Evolutionary conservation across 2,888 invertebrate species (phyloP).

Genomic region (Diaphora mendica): DNA sequence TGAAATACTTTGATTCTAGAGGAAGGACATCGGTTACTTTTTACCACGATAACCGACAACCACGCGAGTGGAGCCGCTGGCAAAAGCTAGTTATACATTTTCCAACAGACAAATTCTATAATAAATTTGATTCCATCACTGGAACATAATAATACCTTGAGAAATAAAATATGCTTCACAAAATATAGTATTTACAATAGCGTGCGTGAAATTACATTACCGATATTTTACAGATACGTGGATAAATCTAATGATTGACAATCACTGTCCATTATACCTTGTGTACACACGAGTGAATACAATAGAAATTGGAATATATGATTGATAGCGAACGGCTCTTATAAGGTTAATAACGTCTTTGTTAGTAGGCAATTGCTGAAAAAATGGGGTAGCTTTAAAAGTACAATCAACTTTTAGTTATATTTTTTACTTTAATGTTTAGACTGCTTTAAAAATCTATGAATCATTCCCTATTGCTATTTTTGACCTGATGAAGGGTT

Average conservation of each 20-base stretch:
- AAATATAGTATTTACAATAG: background rate
- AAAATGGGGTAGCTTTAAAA: background rate
- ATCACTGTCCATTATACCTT: slow-evolving; percentile 38
- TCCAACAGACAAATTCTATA: background rate
- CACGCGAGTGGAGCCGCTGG: too few relatives aligned
- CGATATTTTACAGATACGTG: slow-evolving; percentile 50
- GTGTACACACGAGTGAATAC: slow-evolving; percentile 11
- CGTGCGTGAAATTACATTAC: slow-evolving; percentile 47
- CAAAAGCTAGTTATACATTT: background rate
- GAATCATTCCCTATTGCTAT: background rate
- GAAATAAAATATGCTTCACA: background rate
- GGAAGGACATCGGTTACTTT: too few relatives aligned
- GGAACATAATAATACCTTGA: background rate
- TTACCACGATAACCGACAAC: too few relatives aligned
- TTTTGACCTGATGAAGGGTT: background rate
- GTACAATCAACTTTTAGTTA: background rate
- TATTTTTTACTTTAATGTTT: background rate
- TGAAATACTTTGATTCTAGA: too few relatives aligned
- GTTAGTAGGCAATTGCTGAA: background rate
- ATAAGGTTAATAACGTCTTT: slow-evolving; percentile 9
- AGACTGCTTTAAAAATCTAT: background rate
- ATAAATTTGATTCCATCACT: background rate
- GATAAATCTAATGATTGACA: slow-evolving; percentile 53
- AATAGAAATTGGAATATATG: slow-evolving; percentile 31
- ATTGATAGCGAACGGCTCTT: slow-evolving; percentile 1